These are phyloP conservation scores for Drosophila melanogaster DNA, from an alignment of 1,140 invertebrate species.

Conservation along the genomic window Release_6_plus_ISO1_MT NT_033779.5:7882501-7883000, in stretches of 20 bases:
- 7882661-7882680: conserved; percentile 34
- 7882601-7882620: conserved; percentile 82
- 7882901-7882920: conserved; percentile 22
- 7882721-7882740: conserved; percentile 53
- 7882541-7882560: conserved; percentile 77
- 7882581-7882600: conserved; percentile 82
- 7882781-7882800: conserved; percentile 81
- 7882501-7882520: conserved; percentile 45
- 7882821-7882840: conserved; percentile 78
- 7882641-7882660: conserved; percentile 50
- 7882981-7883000: too few species aligned
- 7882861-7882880: conserved; percentile 35
- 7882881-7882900: conserved; percentile 25
- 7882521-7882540: conserved; percentile 74
- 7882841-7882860: conserved; percentile 50
- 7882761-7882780: conserved; percentile 64
- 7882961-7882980: too few species aligned
- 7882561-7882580: conserved; percentile 82
- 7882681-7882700: conserved; percentile 69
- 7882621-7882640: conserved; percentile 80
- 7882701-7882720: conserved; percentile 67
- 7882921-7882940: conserved; percentile 2
- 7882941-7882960: neutral
- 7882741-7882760: conserved; percentile 36
- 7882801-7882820: conserved; percentile 54